Evolutionary conservation across 2,888 invertebrate species (phyloP).

Genomic region (Altica lythri): DNA sequence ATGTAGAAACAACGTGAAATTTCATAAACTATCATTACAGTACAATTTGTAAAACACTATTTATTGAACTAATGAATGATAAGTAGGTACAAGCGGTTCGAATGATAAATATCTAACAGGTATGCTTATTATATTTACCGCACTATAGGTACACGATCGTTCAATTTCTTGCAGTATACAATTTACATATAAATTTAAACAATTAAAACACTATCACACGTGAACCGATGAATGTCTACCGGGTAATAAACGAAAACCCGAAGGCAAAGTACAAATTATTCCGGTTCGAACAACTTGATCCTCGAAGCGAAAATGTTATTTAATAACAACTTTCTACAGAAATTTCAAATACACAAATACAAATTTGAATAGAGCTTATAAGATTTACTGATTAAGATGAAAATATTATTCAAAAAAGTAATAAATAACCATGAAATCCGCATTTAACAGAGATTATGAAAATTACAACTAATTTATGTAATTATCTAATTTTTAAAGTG

Average conservation of each 20-base stretch:
- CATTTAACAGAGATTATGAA: too few relatives aligned
- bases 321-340: slow-evolving; percentile 10
- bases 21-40: slow-evolving; percentile 25
- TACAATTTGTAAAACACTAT: slow-evolving; percentile 27
- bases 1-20: slow-evolving; percentile 6
- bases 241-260: slow-evolving; percentile 7
- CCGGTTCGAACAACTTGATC: slow-evolving; percentile 7
- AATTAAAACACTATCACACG: slow-evolving; percentile 30
- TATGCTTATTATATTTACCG: slow-evolving; percentile 9
- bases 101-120: slow-evolving; percentile 16
- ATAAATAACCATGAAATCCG: too few relatives aligned
- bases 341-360: background rate
- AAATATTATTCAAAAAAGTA: too few relatives aligned
- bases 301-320: slow-evolving; percentile 9
- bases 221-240: slow-evolving; percentile 5
- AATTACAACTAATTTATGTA: too few relatives aligned
- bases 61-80: slow-evolving; percentile 24
- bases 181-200: slow-evolving; percentile 36
- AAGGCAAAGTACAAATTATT: slow-evolving; percentile 10
- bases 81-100: slow-evolving; percentile 7
- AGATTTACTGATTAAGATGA: background rate
- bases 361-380: slow-evolving; percentile 1
- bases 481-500: too few relatives aligned
- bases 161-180: slow-evolving; percentile 25
- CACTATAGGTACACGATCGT: background rate